Base-by-base conservation (phyloP, 2,888 invertebrate species). In the Pardosa pseudoannulata region DNA sequence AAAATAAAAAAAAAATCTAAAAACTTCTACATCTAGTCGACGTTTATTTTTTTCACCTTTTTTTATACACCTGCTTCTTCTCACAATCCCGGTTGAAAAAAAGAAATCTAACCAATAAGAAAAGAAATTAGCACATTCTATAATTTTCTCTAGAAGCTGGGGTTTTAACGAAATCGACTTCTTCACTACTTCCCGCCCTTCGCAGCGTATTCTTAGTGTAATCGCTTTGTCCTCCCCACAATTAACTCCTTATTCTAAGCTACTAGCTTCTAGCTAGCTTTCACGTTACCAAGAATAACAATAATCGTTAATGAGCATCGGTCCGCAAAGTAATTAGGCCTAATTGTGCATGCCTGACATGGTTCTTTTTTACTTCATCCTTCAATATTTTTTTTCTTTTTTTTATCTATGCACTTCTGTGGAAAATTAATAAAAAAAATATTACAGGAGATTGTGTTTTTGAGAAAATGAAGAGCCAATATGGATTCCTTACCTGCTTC, bases 341-440 rank as follows among this genome's bases (percentile, higher is more conserved):
- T 86, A 86, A 86, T 86, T 86, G 85, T 86, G 85, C 85, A 86
- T 79, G 85, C 85, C 74, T 62, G 85, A 86, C 85, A 86, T 86
- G 85, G 31, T 41, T 70, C 41, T 79, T 83, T 83, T 65, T 76
- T 64, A 5, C 31, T 5, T 11, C 56, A 16, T 16, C 46, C 11
- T 46, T 46, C n/a, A 46, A 46, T 46, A 46, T 16, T 46, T 46
- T 46, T 46, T 46, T 16, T 11, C 16, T 16, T 36, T 46, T 46
- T 46, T 46, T 46, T 46, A 46, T 46, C 46, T 46, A 2, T 16
- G 46, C 16, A 9, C 46, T 46, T 6, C 46, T 2, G 74, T 68
- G 62, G 71, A 65, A 65, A 79, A 75, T 41, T 36, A 36, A 19
- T 9, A 29, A 19, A n/a, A n/a, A 72, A 50, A 67, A 50, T n/a